Evolutionary conservation across 2,113 vertebrate genomes (phyloP).

Genomic region (Ailurus styani): DNA sequence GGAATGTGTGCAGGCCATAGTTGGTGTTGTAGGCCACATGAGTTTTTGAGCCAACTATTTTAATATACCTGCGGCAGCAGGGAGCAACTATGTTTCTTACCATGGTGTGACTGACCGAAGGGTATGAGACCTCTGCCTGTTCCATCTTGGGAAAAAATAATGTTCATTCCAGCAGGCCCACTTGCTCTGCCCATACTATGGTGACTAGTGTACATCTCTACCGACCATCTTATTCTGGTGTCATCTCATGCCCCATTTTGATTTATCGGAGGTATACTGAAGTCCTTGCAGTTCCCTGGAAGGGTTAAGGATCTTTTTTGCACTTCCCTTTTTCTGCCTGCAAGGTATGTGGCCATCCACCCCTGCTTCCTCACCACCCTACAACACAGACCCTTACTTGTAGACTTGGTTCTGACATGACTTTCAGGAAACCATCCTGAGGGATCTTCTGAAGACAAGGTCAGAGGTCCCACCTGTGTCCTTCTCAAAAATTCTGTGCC

Average conservation of each 20-base stretch:
- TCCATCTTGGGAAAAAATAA: not conserved
- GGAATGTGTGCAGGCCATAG: not conserved
- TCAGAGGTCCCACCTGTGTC: not conserved
- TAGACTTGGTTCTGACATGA: not conserved
- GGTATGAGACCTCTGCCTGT: not conserved
- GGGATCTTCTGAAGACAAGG: not conserved
- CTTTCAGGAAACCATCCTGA: not conserved
- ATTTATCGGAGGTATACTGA: not conserved
- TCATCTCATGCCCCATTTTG: not conserved
- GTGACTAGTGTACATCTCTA: not conserved
- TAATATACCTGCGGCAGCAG: not conserved
- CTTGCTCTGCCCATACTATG: not conserved
- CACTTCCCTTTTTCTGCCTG: not conserved
- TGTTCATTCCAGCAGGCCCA: not conserved
- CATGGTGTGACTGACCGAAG: not conserved
- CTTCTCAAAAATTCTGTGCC: not conserved
- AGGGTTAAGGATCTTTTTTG: not conserved
- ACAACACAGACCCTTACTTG: not conserved
- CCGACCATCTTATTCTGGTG: not conserved
- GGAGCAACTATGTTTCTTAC: not conserved
- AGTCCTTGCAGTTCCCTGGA: not conserved
- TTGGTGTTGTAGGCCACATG: not conserved
- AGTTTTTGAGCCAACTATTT: not conserved
- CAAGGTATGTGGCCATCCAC: not conserved
- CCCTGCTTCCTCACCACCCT: not conserved